Base-by-base conservation (phyloP, 2,113 vertebrate genomes). In the Pandion haliaetus region DNA sequence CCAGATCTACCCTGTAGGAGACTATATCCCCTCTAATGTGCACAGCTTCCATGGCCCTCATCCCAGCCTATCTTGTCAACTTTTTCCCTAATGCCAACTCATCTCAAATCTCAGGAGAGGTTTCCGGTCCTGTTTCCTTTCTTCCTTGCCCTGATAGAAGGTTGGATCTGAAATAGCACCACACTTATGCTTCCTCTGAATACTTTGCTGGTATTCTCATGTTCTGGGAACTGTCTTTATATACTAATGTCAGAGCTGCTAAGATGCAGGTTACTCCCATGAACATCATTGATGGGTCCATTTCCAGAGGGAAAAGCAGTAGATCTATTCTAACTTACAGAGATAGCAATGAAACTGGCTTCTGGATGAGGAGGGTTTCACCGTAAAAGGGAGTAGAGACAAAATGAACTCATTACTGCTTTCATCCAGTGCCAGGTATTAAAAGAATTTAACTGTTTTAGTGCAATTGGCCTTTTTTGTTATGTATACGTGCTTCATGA, bases 371-470 rank as follows among this genome's bases (percentile, higher is more conserved):
- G 73, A 80, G 87, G 36, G n/a, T 49, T 93, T 90, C 89, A 93
- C 70, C 1, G 0, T 84, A 29, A 76, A 66, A 77, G 83, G 44
- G 72, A 93, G 45, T 0, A 69, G 54, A 91, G 79, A 90, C 82
- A 95, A 77, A 96, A 95, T 52, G 93, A 85, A 84, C 50, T 49
- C 24, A 77, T 95, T 96, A 87, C 61, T 40, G 50, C 81, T 95
- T 93, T 84, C 84, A 66, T n/a, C 79, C 76, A 31, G 71, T 72
- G 79, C 29, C 52, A 86, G 91, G 32, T 86, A 83, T 82, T 80
- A 82, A 93, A 69, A 89, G 66, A 95, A 63, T 82, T 96, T 88
- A 95, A 96, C 94, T 96, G 70, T 66, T 91, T 91, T 88, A 92
- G 74, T 63, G 58, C 61, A 90, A 92, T 83, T 84, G 91, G 88